Evolutionary conservation across 2,113 vertebrate genomes (phyloP).

Genomic region (Solea solea): DNA sequence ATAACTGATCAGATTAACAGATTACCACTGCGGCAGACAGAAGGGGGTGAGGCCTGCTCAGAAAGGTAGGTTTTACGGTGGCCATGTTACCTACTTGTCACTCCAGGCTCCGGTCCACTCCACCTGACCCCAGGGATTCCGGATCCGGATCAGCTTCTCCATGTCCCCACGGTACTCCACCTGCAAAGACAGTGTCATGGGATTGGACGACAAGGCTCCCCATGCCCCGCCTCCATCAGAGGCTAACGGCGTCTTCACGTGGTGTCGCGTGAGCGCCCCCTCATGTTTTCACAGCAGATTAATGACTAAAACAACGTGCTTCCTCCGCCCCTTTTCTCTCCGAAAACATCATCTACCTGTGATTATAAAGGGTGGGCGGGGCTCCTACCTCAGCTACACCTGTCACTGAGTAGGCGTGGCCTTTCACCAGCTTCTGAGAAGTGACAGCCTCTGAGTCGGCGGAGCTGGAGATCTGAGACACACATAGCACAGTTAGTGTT

Average conservation of each 20-base stretch:
- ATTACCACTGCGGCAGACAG: too few relatives aligned
- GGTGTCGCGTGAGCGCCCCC: too few relatives aligned
- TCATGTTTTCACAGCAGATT: too few relatives aligned
- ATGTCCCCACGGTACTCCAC: conserved; percentile 40
- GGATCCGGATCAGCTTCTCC: conserved; percentile 53
- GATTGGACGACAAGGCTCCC: not conserved
- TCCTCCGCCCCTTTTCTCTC: too few relatives aligned
- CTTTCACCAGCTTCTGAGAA: conserved; percentile 83
- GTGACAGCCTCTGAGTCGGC: conserved; percentile 82
- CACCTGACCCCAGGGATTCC: conserved; percentile 89
- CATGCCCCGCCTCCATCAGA: too few relatives aligned
- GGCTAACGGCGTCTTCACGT: too few relatives aligned
- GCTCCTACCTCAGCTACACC: conserved; percentile 84
- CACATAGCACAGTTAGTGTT: not conserved
- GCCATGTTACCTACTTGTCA: conserved; percentile 75
- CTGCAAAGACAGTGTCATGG: conserved; percentile 48
- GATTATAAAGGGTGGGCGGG: not conserved
- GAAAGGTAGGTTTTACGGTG: too few relatives aligned
- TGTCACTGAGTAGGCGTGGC: conserved; percentile 87
- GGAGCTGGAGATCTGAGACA: conserved; percentile 58
- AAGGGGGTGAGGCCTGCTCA: too few relatives aligned
- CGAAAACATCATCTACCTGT: not conserved
- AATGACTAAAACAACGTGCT: too few relatives aligned
- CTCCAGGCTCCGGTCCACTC: conserved; percentile 91
- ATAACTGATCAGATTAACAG: too few relatives aligned